Conservation (phyloP, 2,888 invertebrate genomes). For the Xanthia icteritia region DNA sequence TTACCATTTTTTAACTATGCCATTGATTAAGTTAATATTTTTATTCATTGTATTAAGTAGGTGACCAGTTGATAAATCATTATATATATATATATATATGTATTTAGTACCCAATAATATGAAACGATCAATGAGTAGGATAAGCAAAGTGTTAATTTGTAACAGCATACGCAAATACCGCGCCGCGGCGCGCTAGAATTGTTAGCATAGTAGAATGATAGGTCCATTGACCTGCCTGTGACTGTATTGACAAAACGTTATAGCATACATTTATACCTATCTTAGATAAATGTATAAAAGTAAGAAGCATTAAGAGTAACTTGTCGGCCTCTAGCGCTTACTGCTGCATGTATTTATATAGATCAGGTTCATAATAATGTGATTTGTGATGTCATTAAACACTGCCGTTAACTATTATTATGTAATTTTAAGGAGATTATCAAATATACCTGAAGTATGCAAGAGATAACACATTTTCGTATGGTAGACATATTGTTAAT, state of each 20-base stretch:
- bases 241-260: conserved; percentile 17
- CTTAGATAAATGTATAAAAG: conserved; percentile 20
- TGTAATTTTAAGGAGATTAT: conserved; percentile 56
- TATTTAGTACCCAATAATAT: conserved; percentile 36
- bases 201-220: conserved; percentile 16
- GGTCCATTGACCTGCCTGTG: conserved; percentile 22
- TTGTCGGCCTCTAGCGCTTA: conserved; percentile 35
- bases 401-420: conserved; percentile 71
- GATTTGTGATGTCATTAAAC: conserved; percentile 64
- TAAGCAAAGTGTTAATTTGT: conserved; percentile 50
- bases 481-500: conserved; percentile 54
- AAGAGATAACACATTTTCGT: conserved; percentile 51
- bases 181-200: conserved; percentile 4
- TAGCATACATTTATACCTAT: conserved; percentile 27
- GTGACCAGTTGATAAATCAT: conserved; percentile 54
- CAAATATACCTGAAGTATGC: conserved; percentile 54
- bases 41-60: conserved; percentile 50
- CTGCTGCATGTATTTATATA: conserved; percentile 34
- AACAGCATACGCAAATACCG: conserved; percentile 12
- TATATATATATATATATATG: conserved; percentile 43
- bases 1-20: conserved; percentile 60
- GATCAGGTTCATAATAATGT: conserved; percentile 51
- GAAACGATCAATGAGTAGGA: conserved; percentile 58
- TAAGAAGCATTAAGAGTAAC: conserved; percentile 26
- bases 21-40: conserved; percentile 60